Percentiles rank a stretch among this genome's conserved stretches.
Conservation (phyloP, 2,113 vertebrate species). For the Poecilia latipinna region DNA sequence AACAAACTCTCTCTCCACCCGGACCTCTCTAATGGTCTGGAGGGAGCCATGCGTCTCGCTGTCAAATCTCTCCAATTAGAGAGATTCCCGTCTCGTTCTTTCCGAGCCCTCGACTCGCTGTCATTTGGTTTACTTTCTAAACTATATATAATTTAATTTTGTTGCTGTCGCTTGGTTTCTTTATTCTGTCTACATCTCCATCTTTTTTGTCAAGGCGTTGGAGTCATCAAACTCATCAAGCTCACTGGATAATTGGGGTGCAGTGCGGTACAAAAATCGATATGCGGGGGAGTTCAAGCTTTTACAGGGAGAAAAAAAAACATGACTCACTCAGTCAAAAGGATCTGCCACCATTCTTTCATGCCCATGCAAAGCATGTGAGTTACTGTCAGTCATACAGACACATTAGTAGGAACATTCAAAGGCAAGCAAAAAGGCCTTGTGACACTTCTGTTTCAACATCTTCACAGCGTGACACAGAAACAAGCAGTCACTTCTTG, state of each 20-base stretch:
- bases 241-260: conserved; percentile 60
- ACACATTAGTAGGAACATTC: conserved; percentile 35
- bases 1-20: conserved; percentile 72
- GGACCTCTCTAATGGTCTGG: conserved; percentile 74
- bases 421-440: conserved; percentile 58
- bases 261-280: conserved; percentile 52
- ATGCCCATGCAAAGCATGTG: conserved; percentile 46
- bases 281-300: conserved; percentile 42
- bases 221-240: conserved; percentile 46
- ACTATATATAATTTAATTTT: conserved; percentile 21
- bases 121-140: conserved; percentile 49
- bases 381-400: conserved; percentile 53
- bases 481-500: conserved; percentile 6
- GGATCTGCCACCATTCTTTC: conserved; percentile 45
- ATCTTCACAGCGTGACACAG: conserved; percentile 50
- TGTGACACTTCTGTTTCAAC: conserved; percentile 66
- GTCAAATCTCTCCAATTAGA: conserved; percentile 78
- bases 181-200: conserved; percentile 8
- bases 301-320: conserved; percentile 50
- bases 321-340: conserved; percentile 63
- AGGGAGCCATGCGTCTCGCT: conserved; percentile 71
- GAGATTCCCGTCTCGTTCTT: conserved; percentile 58
- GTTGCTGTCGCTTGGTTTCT: conserved; percentile 1
- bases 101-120: conserved; percentile 12
- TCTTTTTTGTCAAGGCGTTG: neutral